Percentiles rank a stretch among this genome's conserved stretches.
These are phyloP conservation scores for Melanostoma scalare DNA, from an alignment of 2,888 invertebrate species.

Conservation along the genomic window DNA sequence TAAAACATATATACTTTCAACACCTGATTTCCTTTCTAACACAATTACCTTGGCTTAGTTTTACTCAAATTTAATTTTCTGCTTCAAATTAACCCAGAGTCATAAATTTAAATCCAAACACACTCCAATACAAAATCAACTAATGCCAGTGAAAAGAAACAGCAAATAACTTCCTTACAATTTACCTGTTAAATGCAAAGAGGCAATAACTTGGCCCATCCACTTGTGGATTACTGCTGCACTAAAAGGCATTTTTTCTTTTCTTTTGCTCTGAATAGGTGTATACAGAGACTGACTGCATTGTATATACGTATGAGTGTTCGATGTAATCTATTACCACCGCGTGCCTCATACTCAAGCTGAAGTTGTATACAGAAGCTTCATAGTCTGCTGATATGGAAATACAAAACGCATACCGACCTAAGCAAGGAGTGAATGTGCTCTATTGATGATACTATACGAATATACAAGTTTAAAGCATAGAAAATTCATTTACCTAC, in stretches of 20 bases:
- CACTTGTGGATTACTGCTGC: conserved; percentile 11
- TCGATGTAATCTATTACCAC: conserved; percentile 4
- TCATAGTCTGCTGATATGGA: not conserved
- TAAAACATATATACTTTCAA: no score
- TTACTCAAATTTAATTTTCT: not conserved
- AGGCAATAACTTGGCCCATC: conserved; percentile 8
- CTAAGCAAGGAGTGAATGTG: no score
- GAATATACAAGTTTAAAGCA: no score
- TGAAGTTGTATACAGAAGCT: not conserved
- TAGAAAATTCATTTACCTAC: conserved; percentile 32
- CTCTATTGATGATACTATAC: no score
- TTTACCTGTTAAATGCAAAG: conserved; percentile 18
- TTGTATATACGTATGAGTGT: not conserved
- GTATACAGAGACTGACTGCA: no score
- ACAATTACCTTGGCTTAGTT: no score
- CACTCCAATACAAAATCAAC: not conserved
- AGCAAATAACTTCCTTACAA: conserved; percentile 14
- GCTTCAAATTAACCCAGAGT: not conserved
- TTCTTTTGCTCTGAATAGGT: not conserved
- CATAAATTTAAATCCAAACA: conserved; percentile 16
- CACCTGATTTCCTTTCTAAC: no score
- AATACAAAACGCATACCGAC: not conserved
- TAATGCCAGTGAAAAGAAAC: not conserved
- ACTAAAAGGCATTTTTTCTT: conserved; percentile 8
- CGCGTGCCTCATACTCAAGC: not conserved